Conservation (phyloP, 1,140 invertebrate species). For the Aphis craccivora region DNA sequence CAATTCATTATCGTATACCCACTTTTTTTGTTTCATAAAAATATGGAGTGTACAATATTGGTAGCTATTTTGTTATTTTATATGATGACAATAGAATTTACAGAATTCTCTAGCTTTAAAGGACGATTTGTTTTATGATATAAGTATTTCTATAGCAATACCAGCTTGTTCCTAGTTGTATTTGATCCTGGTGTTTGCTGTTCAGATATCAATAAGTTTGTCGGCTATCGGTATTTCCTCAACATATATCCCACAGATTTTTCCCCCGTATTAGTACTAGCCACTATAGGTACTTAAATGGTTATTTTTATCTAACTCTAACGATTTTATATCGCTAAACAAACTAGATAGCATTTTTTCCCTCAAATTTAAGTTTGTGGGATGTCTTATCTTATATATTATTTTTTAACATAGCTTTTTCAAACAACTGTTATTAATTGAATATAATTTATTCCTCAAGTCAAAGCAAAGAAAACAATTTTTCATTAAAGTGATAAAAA, state of each 20-base stretch:
- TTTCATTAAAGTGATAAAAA: not conserved
- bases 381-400: not conserved
- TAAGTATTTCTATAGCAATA: not conserved
- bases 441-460: not conserved
- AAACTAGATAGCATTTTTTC: not conserved
- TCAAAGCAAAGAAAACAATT: not conserved
- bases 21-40: not conserved
- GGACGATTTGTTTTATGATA: not conserved
- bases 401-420: not conserved
- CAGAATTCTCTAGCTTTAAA: not conserved
- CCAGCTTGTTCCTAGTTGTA: not conserved
- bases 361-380: not conserved
- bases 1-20: not conserved
- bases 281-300: not conserved
- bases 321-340: not conserved
- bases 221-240: not conserved
- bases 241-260: not conserved
- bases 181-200: not conserved
- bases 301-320: not conserved
- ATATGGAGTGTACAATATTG: not conserved
- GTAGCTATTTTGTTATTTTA: not conserved
- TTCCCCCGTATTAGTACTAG: not conserved
- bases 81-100: not conserved
- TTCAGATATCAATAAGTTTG: not conserved
- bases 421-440: not conserved